These are phyloP conservation scores for Gallinago paraguaiae DNA, from an alignment of 2,113 vertebrate genomes.

Conservation along the genomic window DNA sequence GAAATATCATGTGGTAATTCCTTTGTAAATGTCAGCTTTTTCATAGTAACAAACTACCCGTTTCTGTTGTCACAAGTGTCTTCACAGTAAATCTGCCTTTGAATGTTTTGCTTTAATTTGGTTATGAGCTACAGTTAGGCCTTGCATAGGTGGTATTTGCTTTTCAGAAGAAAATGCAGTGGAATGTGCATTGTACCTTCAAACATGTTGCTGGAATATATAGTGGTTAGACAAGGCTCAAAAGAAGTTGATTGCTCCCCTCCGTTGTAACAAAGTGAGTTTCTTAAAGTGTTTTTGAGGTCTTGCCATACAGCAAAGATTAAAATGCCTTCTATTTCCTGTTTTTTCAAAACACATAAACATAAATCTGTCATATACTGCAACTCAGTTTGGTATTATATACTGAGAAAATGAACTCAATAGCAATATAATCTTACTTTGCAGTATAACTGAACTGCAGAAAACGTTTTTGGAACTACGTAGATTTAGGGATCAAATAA, in stretches of 20 bases:
- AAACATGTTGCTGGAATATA: conserved; percentile 15
- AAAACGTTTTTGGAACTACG: conserved; percentile 73
- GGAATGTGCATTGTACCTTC: neutral
- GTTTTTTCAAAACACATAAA: conserved; percentile 66
- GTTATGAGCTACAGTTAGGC: conserved; percentile 16
- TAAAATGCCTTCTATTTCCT: conserved; percentile 71
- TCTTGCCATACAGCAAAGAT: conserved; percentile 45
- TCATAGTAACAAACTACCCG: conserved; percentile 5
- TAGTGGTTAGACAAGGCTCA: conserved; percentile 1
- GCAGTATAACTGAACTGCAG: conserved; percentile 74
- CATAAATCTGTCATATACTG: conserved; percentile 76
- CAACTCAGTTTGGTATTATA: conserved; percentile 72
- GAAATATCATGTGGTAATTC: neutral
- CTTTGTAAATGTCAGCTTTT: conserved; percentile 61
- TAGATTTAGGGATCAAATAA: conserved; percentile 76
- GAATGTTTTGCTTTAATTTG: conserved; percentile 53
- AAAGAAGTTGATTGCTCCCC: neutral
- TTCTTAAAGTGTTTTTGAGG: conserved; percentile 52
- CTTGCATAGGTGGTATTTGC: neutral
- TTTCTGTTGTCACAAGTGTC: conserved; percentile 5
- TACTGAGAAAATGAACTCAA: conserved; percentile 76
- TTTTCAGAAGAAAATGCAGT: conserved; percentile 32
- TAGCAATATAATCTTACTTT: conserved; percentile 80
- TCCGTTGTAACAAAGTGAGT: neutral
- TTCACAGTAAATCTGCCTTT: neutral